phyloP scores from a whole-genome alignment of 2,888 invertebrate species.

The Coenonympha glycerion region DNA sequence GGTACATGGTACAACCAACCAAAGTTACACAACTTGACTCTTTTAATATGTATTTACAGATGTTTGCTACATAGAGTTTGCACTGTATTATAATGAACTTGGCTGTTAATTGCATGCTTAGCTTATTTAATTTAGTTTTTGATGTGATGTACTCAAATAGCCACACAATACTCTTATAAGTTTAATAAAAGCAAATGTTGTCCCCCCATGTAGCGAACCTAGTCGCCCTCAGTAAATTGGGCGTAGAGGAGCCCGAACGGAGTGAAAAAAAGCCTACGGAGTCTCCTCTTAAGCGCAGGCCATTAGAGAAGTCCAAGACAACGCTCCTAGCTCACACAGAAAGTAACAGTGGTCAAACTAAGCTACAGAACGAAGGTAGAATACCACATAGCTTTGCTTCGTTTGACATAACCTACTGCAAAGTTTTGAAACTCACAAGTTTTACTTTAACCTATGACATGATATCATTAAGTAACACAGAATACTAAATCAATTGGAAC shows the following conservation, averaged over 20 bases:
- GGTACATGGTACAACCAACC: no score
- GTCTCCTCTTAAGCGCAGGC: conserved; percentile 66
- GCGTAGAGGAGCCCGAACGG: conserved; percentile 64
- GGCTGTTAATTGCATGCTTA: conserved; percentile 65
- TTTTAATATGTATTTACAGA: neutral
- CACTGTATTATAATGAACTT: conserved; percentile 28
- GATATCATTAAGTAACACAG: conserved; percentile 28
- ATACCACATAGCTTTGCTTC: conserved; percentile 62
- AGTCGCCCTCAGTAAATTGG: conserved; percentile 74
- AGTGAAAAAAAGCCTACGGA: conserved; percentile 65
- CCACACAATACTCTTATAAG: conserved; percentile 32
- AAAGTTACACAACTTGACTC: no score
- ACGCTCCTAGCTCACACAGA: conserved; percentile 69
- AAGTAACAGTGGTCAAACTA: conserved; percentile 69
- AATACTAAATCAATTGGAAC: conserved; percentile 27
- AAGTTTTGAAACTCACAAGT: conserved; percentile 39
- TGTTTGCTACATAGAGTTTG: neutral
- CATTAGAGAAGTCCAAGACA: conserved; percentile 71
- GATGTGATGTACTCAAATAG: conserved; percentile 27
- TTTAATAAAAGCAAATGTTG: conserved; percentile 38
- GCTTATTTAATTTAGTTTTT: conserved; percentile 46
- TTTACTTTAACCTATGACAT: conserved; percentile 31
- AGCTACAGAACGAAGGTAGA: conserved; percentile 70
- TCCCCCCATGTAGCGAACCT: conserved; percentile 65
- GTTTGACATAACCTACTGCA: conserved; percentile 69